phyloP scores from a whole-genome alignment of 1,140 invertebrate species.

The Frieseomelitta varia region DNA sequence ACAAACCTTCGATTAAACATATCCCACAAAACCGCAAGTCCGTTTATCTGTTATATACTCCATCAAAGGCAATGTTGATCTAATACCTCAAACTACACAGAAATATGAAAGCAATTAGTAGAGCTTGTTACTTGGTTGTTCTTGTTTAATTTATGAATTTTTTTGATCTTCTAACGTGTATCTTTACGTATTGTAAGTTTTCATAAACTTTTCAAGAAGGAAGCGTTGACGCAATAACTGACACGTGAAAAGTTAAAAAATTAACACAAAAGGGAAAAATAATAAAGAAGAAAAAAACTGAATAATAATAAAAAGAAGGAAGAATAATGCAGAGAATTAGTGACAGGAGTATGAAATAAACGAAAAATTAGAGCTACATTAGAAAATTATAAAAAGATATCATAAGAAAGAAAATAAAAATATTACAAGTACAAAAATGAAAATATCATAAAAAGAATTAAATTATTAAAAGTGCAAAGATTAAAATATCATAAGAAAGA shows the following conservation, averaged over 20 bases:
- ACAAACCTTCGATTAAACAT: constrained; percentile 23
- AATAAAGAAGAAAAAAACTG: background rate
- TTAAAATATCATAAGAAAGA: background rate
- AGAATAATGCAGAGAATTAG: background rate
- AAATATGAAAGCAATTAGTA: constrained; percentile 33
- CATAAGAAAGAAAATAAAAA: no score
- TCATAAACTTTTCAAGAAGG: background rate
- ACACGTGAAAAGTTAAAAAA: background rate
- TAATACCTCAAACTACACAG: constrained; percentile 17
- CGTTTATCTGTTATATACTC: constrained; percentile 20
- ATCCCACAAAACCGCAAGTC: constrained; percentile 35
- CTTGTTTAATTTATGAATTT: constrained; percentile 42
- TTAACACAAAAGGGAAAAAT: background rate
- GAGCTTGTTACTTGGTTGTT: background rate
- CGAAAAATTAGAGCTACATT: no score
- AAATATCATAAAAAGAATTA: background rate
- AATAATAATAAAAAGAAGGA: background rate
- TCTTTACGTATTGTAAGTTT: background rate
- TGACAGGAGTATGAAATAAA: background rate
- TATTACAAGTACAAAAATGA: background rate
- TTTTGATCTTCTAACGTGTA: constrained; percentile 5
- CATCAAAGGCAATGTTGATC: background rate
- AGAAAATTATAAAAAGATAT: no score
- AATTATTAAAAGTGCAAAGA: background rate
- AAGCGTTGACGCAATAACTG: background rate